Conservation (phyloP, 2,113 vertebrate genomes). For the Actinemys pallida region DNA sequence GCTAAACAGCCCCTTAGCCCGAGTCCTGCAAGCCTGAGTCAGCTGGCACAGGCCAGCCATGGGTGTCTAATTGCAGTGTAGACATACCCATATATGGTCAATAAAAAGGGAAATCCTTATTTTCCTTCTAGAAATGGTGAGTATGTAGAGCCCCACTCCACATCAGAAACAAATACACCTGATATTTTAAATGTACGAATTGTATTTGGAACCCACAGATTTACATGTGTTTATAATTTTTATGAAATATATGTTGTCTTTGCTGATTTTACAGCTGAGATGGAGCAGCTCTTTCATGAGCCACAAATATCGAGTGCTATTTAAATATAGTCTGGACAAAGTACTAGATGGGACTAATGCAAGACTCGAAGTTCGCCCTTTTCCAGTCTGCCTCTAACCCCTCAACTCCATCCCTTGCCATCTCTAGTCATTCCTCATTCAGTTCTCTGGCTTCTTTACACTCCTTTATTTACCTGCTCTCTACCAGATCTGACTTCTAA, state of each 20-base stretch:
- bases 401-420: not conserved
- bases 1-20: not conserved
- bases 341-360: not conserved
- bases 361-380: not conserved
- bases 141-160: not conserved
- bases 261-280: not conserved
- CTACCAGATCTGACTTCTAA: not conserved
- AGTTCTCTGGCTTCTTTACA: not conserved
- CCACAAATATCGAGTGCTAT: not conserved
- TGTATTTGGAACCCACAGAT: not conserved
- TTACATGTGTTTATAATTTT: fast-evolving
- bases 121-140: fast-evolving
- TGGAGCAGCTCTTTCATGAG: not conserved
- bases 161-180: not conserved
- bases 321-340: constrained; percentile 8
- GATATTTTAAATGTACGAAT: not conserved
- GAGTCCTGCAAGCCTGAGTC: not conserved
- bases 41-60: not conserved
- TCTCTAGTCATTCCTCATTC: not conserved
- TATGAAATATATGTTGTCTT: not conserved
- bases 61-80: fast-evolving
- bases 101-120: not conserved
- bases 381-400: not conserved
- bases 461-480: not conserved
- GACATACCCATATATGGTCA: not conserved